phyloP scores from a whole-genome alignment of 2,888 invertebrate genomes.

The Acronicta alni region DNA sequence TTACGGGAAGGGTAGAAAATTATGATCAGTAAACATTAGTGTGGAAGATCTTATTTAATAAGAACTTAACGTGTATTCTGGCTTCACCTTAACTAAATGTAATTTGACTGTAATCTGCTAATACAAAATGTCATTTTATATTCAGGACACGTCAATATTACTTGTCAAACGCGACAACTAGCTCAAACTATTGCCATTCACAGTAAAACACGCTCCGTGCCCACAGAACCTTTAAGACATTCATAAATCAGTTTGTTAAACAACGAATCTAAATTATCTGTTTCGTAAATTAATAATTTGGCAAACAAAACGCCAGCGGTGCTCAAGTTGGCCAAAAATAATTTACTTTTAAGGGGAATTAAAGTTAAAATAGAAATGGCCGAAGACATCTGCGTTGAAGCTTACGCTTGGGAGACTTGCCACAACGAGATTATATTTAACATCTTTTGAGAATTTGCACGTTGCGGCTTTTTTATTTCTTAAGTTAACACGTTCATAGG shows the following conservation, averaged over 20 bases:
- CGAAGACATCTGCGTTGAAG: constrained; percentile 45
- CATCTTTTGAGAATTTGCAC: constrained; percentile 24
- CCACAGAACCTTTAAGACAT: constrained; percentile 5
- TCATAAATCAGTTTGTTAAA: constrained; percentile 41
- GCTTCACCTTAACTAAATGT: too few species aligned
- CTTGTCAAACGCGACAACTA: constrained; percentile 18
- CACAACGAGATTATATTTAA: constrained; percentile 30
- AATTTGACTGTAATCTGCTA: not conserved
- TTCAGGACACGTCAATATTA: constrained; percentile 29
- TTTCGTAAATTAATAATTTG: constrained; percentile 45
- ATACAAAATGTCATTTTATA: constrained; percentile 19
- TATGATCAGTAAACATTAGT: too few species aligned
- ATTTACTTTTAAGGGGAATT: constrained; percentile 47
- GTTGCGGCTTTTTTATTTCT: constrained; percentile 1
- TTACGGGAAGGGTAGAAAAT: too few species aligned
- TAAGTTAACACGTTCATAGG: constrained; percentile 4
- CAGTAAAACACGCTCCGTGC: not conserved
- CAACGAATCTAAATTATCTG: constrained; percentile 33
- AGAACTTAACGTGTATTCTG: too few species aligned
- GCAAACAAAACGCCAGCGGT: constrained; percentile 32
- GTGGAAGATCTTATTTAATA: too few species aligned
- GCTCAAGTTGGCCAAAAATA: constrained; percentile 47
- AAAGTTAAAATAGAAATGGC: constrained; percentile 42
- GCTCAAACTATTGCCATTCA: constrained; percentile 20
- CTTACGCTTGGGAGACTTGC: constrained; percentile 23